Base-by-base conservation (phyloP, 1,140 invertebrate species). In the Caenorhabditis tropicalis region DNA sequence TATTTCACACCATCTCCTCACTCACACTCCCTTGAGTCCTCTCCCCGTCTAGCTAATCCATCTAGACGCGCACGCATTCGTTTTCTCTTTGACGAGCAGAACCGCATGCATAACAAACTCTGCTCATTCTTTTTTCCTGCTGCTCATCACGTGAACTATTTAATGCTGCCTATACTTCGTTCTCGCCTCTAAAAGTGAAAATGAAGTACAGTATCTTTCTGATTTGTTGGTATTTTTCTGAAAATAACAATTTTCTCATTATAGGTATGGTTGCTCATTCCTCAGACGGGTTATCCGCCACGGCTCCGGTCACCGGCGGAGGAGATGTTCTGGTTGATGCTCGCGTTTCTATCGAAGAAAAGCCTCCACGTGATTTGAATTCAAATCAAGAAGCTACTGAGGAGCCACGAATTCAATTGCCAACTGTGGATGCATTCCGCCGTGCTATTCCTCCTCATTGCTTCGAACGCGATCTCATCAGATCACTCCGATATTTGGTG, bases 401-500 rank as follows among this genome's bases (percentile, higher is more conserved):
- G n/a, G 65, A 74, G n/a, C n/a, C 29, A 24, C 65, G 65, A 29
- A 31, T 74, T 10, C 36, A 43, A 27, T 60, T 88, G 29, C 87
- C 87, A 36, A 83, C 87, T 24, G 82, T 83, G n/a, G 87, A 88
- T 31, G 84, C 87, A 29, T 31, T 88, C 16, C 81, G 87, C 21
- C 46, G 85, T 16, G 88, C 86, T 0, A 87, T 92, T n/a, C 91
- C 91, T 7, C 65, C 84, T 1, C 87, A 89, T 27, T 91, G 91
- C 58, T 92, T 91, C 82, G 87, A 91, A 80, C 86, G 91, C 27
- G 87, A 81, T 31, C 60, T 89, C n/a, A 33, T 74, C 10, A 87
- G 83, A n/a, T 92, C 91, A 1, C 49, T 91, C 58, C 90, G 90
- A 81, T 92, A 90, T 70, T 86, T 89, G 10, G 21, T 90, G 31